Conservation (phyloP, 1,140 invertebrate genomes). For the Drosophila athabasca region DNA sequence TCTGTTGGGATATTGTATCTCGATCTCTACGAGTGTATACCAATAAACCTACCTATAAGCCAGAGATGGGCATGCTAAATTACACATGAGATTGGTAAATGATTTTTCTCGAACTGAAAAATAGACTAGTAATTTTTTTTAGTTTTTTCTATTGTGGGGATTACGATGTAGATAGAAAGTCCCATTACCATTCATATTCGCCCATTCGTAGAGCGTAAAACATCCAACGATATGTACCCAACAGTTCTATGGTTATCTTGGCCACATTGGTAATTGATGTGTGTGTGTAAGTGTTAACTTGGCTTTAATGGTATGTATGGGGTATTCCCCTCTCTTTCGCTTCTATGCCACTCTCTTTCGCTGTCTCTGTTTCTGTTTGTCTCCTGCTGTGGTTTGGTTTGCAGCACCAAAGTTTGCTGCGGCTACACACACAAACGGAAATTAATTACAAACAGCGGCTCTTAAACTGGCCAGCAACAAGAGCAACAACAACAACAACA, state of each 20-base stretch:
- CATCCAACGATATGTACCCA: not conserved
- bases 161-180: no score
- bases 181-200: no score
- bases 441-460: conserved; percentile 80
- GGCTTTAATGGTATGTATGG: not conserved
- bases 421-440: conserved; percentile 75
- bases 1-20: conserved; percentile 31
- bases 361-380: conserved; percentile 8
- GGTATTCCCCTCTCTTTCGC: not conserved
- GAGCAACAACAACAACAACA: conserved; percentile 15
- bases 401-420: conserved; percentile 64
- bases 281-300: conserved; percentile 1
- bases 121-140: no score
- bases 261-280: conserved; percentile 4
- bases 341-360: not conserved
- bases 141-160: no score
- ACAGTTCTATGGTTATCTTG: conserved; percentile 7
- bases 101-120: no score
- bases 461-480: conserved; percentile 57
- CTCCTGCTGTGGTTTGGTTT: conserved; percentile 70
- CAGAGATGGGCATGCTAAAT: conserved; percentile 40
- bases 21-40: not conserved
- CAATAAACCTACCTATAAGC: conserved; percentile 16
- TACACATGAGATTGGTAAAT: conserved; percentile 22
- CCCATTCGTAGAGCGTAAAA: conserved; percentile 10